Percentiles rank a stretch among this genome's conserved stretches.
These are phyloP conservation scores for Octonoba sinensis DNA, from an alignment of 2,888 invertebrate species.

Conservation along the genomic window DNA sequence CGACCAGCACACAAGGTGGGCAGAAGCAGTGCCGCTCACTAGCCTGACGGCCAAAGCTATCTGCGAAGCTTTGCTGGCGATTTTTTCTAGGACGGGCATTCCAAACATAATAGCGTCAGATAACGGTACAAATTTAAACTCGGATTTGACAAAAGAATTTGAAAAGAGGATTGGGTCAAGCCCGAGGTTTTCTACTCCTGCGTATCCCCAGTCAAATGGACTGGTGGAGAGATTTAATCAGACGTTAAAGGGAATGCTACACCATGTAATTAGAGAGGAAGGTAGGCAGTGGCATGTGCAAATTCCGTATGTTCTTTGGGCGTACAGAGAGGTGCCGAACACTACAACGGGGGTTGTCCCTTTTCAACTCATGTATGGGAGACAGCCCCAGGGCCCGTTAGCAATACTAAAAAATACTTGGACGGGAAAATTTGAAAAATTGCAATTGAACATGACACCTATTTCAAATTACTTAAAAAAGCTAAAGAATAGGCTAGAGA, in stretches of 20 bases:
- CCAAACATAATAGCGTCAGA: neutral
- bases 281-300: neutral
- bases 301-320: neutral
- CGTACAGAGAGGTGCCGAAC: neutral
- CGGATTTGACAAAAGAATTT: neutral
- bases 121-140: constrained; percentile 10
- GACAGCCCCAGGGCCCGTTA: neutral
- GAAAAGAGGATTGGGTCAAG: neutral
- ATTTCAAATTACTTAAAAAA: neutral
- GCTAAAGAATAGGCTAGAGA: neutral
- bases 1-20: constrained; percentile 15
- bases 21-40: constrained; percentile 4
- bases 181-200: neutral
- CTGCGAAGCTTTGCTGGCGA: constrained; percentile 8
- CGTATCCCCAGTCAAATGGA: neutral
- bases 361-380: constrained; percentile 14
- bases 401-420: neutral
- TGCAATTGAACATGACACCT: neutral
- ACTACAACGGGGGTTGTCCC: neutral
- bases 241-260: constrained; percentile 13
- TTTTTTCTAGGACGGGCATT: constrained; percentile 1
- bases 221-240: constrained; percentile 1
- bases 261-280: constrained; percentile 1
- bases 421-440: neutral
- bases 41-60: constrained; percentile 1